These are phyloP conservation scores for Rhamphomyia laevipes DNA, from an alignment of 2,888 invertebrate species.

Conservation along the genomic window DNA sequence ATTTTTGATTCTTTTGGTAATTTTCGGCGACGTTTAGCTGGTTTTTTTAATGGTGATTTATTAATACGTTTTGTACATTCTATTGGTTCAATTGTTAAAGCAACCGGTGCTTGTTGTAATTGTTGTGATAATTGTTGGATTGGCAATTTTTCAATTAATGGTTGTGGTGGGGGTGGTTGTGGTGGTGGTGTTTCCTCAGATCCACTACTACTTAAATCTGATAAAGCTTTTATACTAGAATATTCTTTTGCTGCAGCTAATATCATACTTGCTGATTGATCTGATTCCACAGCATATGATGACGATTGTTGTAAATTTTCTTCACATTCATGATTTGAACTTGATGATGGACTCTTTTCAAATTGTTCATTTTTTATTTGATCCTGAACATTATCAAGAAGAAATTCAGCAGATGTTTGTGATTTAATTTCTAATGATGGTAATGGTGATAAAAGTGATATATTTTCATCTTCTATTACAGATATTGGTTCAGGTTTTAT, in stretches of 20 bases:
- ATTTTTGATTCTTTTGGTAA: constrained; percentile 9
- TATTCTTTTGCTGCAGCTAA: constrained; percentile 15
- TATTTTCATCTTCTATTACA: constrained; percentile 25
- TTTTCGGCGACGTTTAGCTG: constrained; percentile 16
- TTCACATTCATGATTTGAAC: constrained; percentile 13
- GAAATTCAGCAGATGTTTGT: constrained; percentile 1
- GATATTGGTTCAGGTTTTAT: constrained; percentile 24
- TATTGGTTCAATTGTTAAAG: no score
- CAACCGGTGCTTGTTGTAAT: constrained; percentile 3
- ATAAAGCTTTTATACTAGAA: constrained; percentile 15
- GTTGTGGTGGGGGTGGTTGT: constrained; percentile 10
- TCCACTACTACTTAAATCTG: constrained; percentile 24
- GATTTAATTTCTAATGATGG: background rate
- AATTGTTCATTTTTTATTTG: constrained; percentile 31
- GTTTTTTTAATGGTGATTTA: constrained; percentile 17
- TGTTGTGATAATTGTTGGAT: constrained; percentile 8
- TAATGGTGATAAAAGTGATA: background rate
- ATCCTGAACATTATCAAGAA: constrained; percentile 22
- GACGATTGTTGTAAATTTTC: background rate
- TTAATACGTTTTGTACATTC: constrained; percentile 18
- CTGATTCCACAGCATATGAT: constrained; percentile 18
- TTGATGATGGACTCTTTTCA: constrained; percentile 19
- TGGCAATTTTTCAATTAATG: constrained; percentile 4
- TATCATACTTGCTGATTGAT: constrained; percentile 15
- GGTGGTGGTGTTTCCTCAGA: constrained; percentile 16